Percentiles rank a stretch among this genome's conserved stretches.
Evolutionary conservation across 2,888 invertebrate species (phyloP).

Genomic region (Tinea trinotella): DNA sequence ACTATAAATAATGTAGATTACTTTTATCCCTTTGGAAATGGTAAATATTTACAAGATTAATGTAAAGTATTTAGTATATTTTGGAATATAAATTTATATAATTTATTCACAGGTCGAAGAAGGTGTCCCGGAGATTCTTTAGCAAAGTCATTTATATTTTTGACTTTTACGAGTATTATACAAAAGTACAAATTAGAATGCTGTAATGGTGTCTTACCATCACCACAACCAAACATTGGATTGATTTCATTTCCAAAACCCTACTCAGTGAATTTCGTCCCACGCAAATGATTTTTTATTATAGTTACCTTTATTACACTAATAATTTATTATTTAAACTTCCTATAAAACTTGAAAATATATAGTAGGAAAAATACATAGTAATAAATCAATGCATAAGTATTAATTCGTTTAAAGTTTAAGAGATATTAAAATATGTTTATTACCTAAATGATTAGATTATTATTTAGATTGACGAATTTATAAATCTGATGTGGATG

Average conservation of each 20-base stretch:
- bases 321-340: too few relatives aligned
- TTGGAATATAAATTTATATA: slow-evolving; percentile 1
- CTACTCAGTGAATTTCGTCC: slow-evolving; percentile 40
- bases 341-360: too few relatives aligned
- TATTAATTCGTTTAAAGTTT: too few relatives aligned
- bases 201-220: slow-evolving; percentile 40
- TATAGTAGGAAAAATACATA: too few relatives aligned
- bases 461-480: too few relatives aligned
- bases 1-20: slow-evolving; percentile 65
- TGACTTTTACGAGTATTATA: slow-evolving; percentile 71
- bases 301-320: too few relatives aligned
- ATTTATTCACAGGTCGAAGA: slow-evolving; percentile 67
- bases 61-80: slow-evolving; percentile 2
- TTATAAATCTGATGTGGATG: too few relatives aligned
- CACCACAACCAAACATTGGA: slow-evolving; percentile 41
- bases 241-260: slow-evolving; percentile 44
- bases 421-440: too few relatives aligned
- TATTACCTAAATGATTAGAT: too few relatives aligned
- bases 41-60: too few relatives aligned
- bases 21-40: slow-evolving; percentile 77
- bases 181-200: slow-evolving; percentile 59
- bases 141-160: slow-evolving; percentile 74
- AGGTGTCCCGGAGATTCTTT: slow-evolving; percentile 76
- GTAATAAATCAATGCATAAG: too few relatives aligned
- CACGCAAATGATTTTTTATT: slow-evolving; percentile 24